phyloP scores from a whole-genome alignment of 2,797 vertebrate genomes.

The Lagocephalus sceleratus region DNA sequence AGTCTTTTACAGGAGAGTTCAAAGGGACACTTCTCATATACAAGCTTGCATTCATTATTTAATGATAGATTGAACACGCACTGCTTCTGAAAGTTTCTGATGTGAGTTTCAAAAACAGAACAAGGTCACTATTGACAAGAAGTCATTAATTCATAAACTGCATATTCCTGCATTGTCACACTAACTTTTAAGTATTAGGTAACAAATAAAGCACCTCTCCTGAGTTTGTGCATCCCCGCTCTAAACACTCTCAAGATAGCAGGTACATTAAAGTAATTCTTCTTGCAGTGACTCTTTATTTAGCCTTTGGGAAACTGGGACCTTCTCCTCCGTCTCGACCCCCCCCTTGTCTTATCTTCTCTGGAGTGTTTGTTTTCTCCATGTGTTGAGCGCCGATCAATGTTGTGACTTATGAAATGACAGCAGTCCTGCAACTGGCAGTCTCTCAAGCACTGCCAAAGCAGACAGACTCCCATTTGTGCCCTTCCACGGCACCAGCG shows the following conservation, averaged over 20 bases:
- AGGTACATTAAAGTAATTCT: slow-evolving; percentile 51
- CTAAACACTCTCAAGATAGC: slow-evolving; percentile 22
- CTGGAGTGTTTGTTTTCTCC: slow-evolving; percentile 56
- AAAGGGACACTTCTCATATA: background rate
- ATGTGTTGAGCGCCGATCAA: slow-evolving; percentile 65
- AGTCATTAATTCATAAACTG: background rate
- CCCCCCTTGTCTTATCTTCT: slow-evolving; percentile 47
- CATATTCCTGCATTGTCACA: background rate
- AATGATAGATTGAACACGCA: too few relatives aligned
- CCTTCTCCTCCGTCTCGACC: slow-evolving; percentile 16
- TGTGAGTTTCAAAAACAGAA: too few relatives aligned
- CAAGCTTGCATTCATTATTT: too few relatives aligned
- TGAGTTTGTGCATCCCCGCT: slow-evolving; percentile 1
- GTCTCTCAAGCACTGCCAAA: slow-evolving; percentile 63
- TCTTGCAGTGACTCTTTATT: slow-evolving; percentile 55
- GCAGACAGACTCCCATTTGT: slow-evolving; percentile 51
- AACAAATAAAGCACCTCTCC: too few relatives aligned
- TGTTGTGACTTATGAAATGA: slow-evolving; percentile 79
- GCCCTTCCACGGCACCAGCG: slow-evolving; percentile 27
- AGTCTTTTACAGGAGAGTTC: slow-evolving; percentile 4
- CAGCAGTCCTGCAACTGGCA: slow-evolving; percentile 57
- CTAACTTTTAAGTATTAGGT: background rate
- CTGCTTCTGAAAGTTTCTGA: too few relatives aligned
- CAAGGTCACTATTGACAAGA: too few relatives aligned
- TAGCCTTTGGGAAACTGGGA: slow-evolving; percentile 39